phyloP scores from a whole-genome alignment of 2,113 vertebrate genomes.

The Hypomesus transpacificus region DNA sequence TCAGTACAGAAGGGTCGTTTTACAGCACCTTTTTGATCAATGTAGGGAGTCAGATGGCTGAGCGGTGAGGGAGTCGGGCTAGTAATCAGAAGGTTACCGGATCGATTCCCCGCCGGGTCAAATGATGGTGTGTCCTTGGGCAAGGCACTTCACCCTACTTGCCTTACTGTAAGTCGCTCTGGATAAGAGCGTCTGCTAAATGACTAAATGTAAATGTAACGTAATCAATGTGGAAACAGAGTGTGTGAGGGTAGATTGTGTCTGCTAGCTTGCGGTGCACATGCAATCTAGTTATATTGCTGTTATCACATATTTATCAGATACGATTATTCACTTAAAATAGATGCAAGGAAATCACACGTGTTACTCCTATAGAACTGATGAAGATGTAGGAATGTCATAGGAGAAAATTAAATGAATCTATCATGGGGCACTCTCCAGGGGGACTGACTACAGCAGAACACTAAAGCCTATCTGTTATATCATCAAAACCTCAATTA shows the following conservation, averaged over 20 bases:
- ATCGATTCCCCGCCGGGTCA: too few species aligned
- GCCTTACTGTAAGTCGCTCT: too few species aligned
- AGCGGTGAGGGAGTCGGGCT: too few species aligned
- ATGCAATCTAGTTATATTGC: constrained; percentile 13
- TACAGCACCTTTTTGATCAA: constrained; percentile 22
- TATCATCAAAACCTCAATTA: constrained; percentile 38
- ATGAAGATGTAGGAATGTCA: constrained; percentile 53
- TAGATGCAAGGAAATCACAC: constrained; percentile 30
- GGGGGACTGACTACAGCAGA: constrained; percentile 38
- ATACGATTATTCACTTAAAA: constrained; percentile 51
- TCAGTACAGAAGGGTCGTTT: constrained; percentile 25
- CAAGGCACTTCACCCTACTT: too few species aligned
- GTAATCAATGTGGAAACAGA: too few species aligned
- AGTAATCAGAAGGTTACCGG: too few species aligned
- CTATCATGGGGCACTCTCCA: constrained; percentile 44
- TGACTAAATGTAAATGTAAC: too few species aligned
- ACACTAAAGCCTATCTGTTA: constrained; percentile 30
- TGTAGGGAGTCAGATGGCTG: too few species aligned
- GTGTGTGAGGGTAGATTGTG: constrained; percentile 1
- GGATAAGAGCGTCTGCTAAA: too few species aligned
- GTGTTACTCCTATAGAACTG: constrained; percentile 5
- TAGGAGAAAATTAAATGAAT: constrained; percentile 44
- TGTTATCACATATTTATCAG: constrained; percentile 49
- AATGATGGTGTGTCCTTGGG: too few species aligned
- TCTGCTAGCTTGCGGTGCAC: constrained; percentile 16